These are phyloP conservation scores for Rhaphigaster nebulosa DNA, from an alignment of 2,888 invertebrate genomes.

Conservation along the genomic window DNA sequence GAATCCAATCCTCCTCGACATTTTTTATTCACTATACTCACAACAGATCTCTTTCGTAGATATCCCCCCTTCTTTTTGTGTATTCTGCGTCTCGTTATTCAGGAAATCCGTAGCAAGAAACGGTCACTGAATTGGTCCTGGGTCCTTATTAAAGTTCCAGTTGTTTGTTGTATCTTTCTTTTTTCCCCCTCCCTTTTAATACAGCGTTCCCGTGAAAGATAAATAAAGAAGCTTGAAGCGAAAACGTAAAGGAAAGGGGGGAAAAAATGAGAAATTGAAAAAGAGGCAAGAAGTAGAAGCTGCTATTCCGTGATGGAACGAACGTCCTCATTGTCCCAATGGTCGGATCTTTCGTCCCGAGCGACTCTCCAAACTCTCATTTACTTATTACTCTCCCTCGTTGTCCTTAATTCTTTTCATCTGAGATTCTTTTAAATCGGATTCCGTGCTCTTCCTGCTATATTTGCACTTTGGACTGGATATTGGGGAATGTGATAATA, in stretches of 20 bases:
- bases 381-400: constrained; percentile 4
- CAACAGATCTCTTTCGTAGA: not conserved
- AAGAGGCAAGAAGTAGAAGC: not conserved
- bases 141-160: constrained; percentile 8
- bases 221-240: constrained; percentile 24
- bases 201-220: not conserved
- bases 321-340: not conserved
- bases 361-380: not conserved
- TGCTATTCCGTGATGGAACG: not conserved
- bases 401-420: not conserved
- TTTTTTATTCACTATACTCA: not conserved
- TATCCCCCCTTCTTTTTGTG: not conserved
- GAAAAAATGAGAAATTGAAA: constrained; percentile 23
- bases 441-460: not conserved
- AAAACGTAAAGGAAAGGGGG: constrained; percentile 15
- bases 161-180: not conserved
- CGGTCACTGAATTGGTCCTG: not conserved
- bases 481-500: not conserved
- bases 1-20: not conserved
- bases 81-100: not conserved
- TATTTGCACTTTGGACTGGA: not conserved
- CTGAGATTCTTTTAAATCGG: not conserved
- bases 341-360: not conserved
- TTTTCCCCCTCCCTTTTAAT: not conserved
- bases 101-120: not conserved